Evolutionary conservation across 1,140 invertebrate species (phyloP), one percentile per base, ranked within the genome.

Genomic region (Sinonovacula constricta): DNA sequence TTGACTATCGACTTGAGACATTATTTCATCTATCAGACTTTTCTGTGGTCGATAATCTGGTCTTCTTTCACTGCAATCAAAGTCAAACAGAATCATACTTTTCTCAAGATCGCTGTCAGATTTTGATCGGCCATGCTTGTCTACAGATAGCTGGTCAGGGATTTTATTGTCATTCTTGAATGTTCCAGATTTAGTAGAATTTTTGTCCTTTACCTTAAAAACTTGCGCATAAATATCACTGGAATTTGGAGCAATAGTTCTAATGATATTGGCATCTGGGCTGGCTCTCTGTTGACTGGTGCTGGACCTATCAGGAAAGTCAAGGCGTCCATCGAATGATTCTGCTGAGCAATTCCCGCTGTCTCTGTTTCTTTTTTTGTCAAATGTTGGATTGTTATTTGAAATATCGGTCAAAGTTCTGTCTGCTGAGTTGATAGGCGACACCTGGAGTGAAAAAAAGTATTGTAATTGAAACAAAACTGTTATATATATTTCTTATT

Each of bases 171-270:
- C 39, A 7, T 18, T 45, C 7, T 7, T 10, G 18, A 7, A 7
- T 10, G 39, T 45, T 18, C 39, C 39, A 45, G 39, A 45, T 45
- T 45, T 45, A n/a, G n/a, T n/a, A n/a, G n/a, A n/a, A n/a, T n/a
- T n/a, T n/a, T n/a, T n/a, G n/a, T n/a, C n/a, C n/a, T n/a, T n/a
- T n/a, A n/a, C n/a, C 39, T 18, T 7, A 45, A 30, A 39, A 14
- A 78, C 75, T 31, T 69, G 65, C 18, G 75, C 70, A 36, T 78
- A 78, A n/a, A 78, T 69, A 62, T 36, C 66, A 53, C 75, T 66
- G 53, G 75, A 53, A 12, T 59, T 31, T 49, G 18, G 7, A 15
- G 68, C 63, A 68, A 63, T 77, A 26, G 68, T 65, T 67, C 74
- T 39, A n/a, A 54, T 53, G 49, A 77, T 39, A 68, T 56, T 77